Evolutionary conservation across 2,888 invertebrate genomes (phyloP), one percentile per base, ranked within the genome.

Genomic region (Eupeodes luniger): DNA sequence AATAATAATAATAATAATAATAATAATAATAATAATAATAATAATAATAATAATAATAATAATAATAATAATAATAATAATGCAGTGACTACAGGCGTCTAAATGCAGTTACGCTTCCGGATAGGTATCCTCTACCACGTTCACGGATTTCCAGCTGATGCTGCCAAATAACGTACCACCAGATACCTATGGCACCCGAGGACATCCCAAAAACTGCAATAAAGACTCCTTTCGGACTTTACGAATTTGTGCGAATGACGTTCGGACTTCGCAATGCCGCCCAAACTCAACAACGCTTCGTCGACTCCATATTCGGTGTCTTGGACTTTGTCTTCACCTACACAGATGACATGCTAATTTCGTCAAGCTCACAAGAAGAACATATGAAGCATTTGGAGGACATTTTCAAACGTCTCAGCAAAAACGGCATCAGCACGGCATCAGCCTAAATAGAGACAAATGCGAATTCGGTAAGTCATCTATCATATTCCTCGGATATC

Each of bases 91-190:
- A 67, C 49, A 47, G 61, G 36, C 61, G 61, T 9, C 61, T 62
- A 4, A 62, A 75, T n/a, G 34, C 36, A 16, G 51, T 40, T 16
- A 70, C 70, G n/a, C 57, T 57, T 4, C 57, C 57, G 4, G 72
- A 72, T 47, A n/a, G 59, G 44, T 59, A 72, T 47, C 19, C 57
- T 19, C 72, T 72, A 27, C 72, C 59, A 57, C 72, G 57, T 10
- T 72, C n/a, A 72, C 59, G 44, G 59, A 72, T 59, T 72, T 72
- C 14, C 72, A 72, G 36, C 34, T 70, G 40, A 70, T 70, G 10
- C 70, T 55, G 36, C 40, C 44, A 27, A 12, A 12, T 66, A 66
- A 49, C 4, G 49, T 49, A 40, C 49, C 19, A 12, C 19, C 49
- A 11, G 19, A 62, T 75, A n/a, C 51, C 75, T n/a, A 75, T 75